Percentiles rank a stretch among this genome's conserved stretches.
Conservation (phyloP, 2,888 invertebrate species). For the Heteromurus nitidus region DNA sequence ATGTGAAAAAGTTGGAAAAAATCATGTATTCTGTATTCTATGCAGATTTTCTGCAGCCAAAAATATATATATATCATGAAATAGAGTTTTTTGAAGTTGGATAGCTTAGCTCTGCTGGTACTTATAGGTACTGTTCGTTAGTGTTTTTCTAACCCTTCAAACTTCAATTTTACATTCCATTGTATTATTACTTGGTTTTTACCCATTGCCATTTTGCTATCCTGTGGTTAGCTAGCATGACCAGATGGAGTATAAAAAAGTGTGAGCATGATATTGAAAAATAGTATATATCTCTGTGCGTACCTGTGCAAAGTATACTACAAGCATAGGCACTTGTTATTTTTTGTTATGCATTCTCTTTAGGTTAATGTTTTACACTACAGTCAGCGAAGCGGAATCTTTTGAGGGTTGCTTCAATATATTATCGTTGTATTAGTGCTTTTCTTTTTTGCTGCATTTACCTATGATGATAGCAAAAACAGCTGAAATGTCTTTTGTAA, state of each 20-base stretch:
- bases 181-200: constrained; percentile 41
- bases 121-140: constrained; percentile 28
- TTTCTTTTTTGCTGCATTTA: constrained; percentile 47
- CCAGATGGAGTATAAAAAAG: constrained; percentile 61
- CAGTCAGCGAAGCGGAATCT: constrained; percentile 59
- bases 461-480: constrained; percentile 45
- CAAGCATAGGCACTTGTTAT: no score
- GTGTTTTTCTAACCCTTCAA: constrained; percentile 43
- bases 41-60: constrained; percentile 29
- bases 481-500: constrained; percentile 22
- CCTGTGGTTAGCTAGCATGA: constrained; percentile 59
- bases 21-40: constrained; percentile 17
- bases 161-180: constrained; percentile 52
- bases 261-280: no score
- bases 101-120: no score
- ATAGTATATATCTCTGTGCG: no score
- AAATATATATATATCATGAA: not conserved
- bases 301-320: constrained; percentile 10
- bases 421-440: constrained; percentile 54
- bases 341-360: constrained; percentile 23
- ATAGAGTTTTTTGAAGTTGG: not conserved
- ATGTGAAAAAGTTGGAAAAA: constrained; percentile 29
- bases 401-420: constrained; percentile 56
- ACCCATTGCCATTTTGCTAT: constrained; percentile 43
- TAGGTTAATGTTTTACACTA: constrained; percentile 48